These are phyloP conservation scores for Tonatia bakeri DNA, from an alignment of 2,113 vertebrate genomes.

Conservation along the genomic window DNA sequence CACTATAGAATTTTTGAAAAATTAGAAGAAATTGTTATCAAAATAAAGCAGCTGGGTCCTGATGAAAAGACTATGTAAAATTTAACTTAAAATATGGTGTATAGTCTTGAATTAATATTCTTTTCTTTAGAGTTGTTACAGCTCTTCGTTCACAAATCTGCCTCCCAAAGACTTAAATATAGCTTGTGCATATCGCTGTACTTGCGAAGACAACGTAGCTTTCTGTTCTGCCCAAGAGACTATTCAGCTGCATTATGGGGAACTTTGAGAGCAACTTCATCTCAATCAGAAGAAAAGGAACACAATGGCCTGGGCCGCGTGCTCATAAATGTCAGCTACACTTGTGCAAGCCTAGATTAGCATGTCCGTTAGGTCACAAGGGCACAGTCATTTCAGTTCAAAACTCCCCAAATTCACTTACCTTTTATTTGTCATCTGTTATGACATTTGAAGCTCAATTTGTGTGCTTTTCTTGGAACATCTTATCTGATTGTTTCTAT, in stretches of 20 bases:
- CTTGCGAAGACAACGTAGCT: background rate
- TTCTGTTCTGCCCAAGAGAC: background rate
- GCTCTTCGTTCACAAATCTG: background rate
- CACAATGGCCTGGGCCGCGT: background rate
- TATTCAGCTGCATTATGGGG: constrained; percentile 25
- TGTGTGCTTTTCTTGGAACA: constrained; percentile 53
- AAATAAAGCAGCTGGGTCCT: background rate
- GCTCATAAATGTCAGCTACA: constrained; percentile 49
- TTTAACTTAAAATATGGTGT: background rate
- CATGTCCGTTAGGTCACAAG: constrained; percentile 56
- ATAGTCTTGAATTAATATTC: background rate
- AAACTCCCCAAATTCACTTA: constrained; percentile 69
- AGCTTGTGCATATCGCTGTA: background rate
- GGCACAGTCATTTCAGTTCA: constrained; percentile 49
- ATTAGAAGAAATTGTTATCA: constrained; percentile 29
- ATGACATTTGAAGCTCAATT: constrained; percentile 69
- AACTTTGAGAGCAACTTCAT: constrained; percentile 52
- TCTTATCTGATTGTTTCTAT: constrained; percentile 62
- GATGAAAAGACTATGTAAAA: background rate
- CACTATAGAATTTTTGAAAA: background rate
- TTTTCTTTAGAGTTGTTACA: constrained; percentile 43
- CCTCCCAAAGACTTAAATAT: constrained; percentile 35
- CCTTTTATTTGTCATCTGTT: constrained; percentile 72
- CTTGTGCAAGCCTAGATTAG: constrained; percentile 56
- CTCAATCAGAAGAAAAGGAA: constrained; percentile 21